Evolutionary conservation across 2,797 vertebrate genomes (phyloP).

Genomic region (Paedocypris micromegethes): DNA sequence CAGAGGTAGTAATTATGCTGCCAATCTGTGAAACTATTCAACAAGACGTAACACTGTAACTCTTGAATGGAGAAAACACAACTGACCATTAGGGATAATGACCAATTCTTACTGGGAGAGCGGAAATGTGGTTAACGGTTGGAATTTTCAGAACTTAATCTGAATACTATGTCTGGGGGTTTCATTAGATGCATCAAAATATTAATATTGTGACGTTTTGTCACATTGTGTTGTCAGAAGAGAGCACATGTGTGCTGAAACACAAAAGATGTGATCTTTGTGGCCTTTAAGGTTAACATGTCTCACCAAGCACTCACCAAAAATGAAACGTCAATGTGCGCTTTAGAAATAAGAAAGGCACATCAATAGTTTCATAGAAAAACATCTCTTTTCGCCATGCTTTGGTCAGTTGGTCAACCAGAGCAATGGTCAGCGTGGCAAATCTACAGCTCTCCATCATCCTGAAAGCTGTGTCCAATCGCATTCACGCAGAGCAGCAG

Average conservation of each 20-base stretch:
- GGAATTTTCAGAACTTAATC: neutral
- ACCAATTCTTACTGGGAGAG: conserved; percentile 23
- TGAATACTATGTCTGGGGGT: too few relatives aligned
- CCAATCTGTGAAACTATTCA: conserved; percentile 62
- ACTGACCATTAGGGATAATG: conserved; percentile 22
- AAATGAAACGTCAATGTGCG: conserved; percentile 35
- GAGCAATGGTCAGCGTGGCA: conserved; percentile 72
- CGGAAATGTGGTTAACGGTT: conserved; percentile 6
- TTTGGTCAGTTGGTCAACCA: conserved; percentile 49
- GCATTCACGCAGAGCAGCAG: conserved; percentile 91
- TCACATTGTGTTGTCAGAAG: too few relatives aligned
- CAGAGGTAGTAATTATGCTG: conserved; percentile 68
- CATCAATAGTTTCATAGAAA: conserved; percentile 23
- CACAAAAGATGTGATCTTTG: conserved; percentile 25
- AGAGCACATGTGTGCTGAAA: conserved; percentile 34
- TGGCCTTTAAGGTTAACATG: conserved; percentile 26
- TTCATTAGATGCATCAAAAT: too few relatives aligned
- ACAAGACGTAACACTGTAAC: conserved; percentile 48
- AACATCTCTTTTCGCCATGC: conserved; percentile 58
- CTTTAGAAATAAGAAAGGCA: conserved; percentile 45
- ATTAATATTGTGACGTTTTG: too few relatives aligned
- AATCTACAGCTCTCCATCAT: conserved; percentile 82
- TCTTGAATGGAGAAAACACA: conserved; percentile 7
- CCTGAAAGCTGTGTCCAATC: conserved; percentile 85
- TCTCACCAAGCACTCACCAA: conserved; percentile 8